Evolutionary conservation across 2,113 vertebrate genomes (phyloP).

Genomic region (Sialia sialis): DNA sequence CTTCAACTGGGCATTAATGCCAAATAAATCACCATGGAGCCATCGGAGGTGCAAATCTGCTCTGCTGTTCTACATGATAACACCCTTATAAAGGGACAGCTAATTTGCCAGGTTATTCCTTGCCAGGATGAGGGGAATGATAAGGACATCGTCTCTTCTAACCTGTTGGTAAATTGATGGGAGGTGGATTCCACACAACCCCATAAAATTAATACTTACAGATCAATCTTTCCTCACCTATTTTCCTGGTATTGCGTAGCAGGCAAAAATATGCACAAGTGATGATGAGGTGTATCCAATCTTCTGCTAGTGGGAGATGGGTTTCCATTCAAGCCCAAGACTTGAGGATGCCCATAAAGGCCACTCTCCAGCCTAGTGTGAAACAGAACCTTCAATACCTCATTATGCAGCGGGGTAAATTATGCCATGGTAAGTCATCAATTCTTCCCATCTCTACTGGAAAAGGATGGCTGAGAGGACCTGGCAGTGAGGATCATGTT

Average conservation of each 20-base stretch:
- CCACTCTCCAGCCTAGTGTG: background rate
- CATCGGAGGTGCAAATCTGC: conserved; percentile 20
- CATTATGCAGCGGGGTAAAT: background rate
- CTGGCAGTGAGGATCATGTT: background rate
- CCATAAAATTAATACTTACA: conserved; percentile 1
- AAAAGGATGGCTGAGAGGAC: background rate
- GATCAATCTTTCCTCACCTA: background rate
- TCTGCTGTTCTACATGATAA: background rate
- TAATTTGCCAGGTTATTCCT: conserved; percentile 34
- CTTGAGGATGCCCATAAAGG: background rate
- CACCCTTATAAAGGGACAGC: conserved; percentile 1
- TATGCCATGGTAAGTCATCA: background rate
- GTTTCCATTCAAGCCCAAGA: conserved; percentile 8
- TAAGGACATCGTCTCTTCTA: background rate
- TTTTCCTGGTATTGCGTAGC: background rate
- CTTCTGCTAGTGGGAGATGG: background rate
- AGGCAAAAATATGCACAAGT: conserved; percentile 27
- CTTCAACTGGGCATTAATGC: background rate
- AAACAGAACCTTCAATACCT: background rate
- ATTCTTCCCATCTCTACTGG: background rate
- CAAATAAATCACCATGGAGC: conserved; percentile 4
- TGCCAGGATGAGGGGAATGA: background rate
- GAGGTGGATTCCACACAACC: background rate
- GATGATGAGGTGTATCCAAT: conserved; percentile 26
- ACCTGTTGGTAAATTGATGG: background rate